Evolutionary conservation across 2,113 vertebrate genomes (phyloP), one percentile per base, ranked within the genome.

Genomic region (Esox niger): DNA sequence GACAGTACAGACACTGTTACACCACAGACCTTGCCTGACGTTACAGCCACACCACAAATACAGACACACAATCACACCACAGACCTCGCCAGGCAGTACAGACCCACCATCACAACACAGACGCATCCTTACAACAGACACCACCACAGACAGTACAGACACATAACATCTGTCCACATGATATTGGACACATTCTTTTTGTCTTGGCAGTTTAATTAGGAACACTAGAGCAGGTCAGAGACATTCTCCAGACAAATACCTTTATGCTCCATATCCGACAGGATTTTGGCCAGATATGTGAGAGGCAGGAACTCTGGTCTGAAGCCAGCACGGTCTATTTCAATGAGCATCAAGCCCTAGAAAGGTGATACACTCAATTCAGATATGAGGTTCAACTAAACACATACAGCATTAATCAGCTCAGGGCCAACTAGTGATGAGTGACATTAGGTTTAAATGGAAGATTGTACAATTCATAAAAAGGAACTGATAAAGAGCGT

Each of bases 251-350:
- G 23, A 33, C 6, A 55, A 49, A 11, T 43, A 9, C 97, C 95
- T 95, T 91, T 86, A 71, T 74, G 80, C 71, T 99, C 95, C 61
- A 93, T 83, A 67, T 93, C 89, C 66, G 90, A 88, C 75, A 99
- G 87, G 60, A 90, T 85, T 73, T 90, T 90, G 66, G 91, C 81
- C 77, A 99, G 90, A 86, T 93, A 95, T 82, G 90, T 92, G 21
- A 99, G 91, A 66, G 97, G 96, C 76, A 99, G 88, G 87, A 99
- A 98, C 58, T 97, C 93, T 0, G 91, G 67, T 23, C 72, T 85
- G 73, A 90, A 82, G 0, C 90, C 65, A 0, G 82, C 70, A 67
- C 86, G 92, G 68, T 94, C 90, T 70, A 79, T 85, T 55, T 84
- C 1, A 31, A 79, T 78, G 65, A 83, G 84, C 66, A 38, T 71